Evolutionary conservation across 2,113 vertebrate species (phyloP).

Genomic region (Amblyornis subalaris): DNA sequence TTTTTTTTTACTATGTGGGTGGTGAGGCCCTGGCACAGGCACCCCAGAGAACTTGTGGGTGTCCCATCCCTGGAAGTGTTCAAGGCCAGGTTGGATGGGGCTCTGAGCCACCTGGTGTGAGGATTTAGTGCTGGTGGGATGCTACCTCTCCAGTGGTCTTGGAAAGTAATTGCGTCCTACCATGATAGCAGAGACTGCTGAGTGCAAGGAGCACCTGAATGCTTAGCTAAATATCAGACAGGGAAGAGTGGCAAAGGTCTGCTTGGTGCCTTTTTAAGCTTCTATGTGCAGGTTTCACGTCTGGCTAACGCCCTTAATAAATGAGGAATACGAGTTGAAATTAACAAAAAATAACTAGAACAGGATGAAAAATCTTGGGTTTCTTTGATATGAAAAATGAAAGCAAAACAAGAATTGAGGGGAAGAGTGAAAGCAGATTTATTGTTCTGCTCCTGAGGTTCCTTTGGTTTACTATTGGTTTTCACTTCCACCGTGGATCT

Average conservation of each 20-base stretch:
- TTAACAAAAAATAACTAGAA: neutral
- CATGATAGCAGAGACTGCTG: accelerated
- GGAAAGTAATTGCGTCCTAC: neutral
- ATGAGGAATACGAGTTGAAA: neutral
- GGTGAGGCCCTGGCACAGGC: neutral
- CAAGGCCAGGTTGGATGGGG: neutral
- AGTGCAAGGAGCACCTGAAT: neutral
- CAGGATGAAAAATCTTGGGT: neutral
- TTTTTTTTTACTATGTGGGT: neutral
- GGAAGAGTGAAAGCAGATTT: neutral
- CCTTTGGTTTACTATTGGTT: neutral
- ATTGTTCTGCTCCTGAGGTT: neutral
- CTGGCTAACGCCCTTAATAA: neutral
- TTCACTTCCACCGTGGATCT: neutral
- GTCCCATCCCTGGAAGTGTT: neutral
- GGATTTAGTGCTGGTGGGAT: neutral
- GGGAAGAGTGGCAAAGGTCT: neutral
- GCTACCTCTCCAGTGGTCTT: neutral
- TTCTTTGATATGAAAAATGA: neutral
- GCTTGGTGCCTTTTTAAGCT: neutral
- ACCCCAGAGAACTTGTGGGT: neutral
- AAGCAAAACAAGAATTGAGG: neutral
- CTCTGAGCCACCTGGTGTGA: neutral
- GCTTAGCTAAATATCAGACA: neutral
- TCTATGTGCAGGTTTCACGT: neutral